A percentile compares a stretch with the other conserved stretches of the same genome.
Evolutionary conservation across 2,888 invertebrate species (phyloP).

Genomic region (Thecophora atra): DNA sequence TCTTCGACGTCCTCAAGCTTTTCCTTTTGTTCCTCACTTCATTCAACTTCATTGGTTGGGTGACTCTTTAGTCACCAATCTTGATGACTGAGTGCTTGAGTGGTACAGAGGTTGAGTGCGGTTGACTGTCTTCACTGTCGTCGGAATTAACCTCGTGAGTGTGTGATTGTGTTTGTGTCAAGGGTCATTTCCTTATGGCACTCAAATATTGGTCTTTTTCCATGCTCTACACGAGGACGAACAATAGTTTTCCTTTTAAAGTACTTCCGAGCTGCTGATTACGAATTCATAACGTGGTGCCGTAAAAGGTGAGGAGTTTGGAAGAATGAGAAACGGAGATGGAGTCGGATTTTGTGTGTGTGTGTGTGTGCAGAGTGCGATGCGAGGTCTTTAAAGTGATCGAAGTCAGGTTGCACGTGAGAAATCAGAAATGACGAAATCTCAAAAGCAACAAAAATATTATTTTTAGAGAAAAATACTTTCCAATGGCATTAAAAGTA

Average conservation of each 20-base stretch:
- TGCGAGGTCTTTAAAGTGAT: too few relatives aligned
- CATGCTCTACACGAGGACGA: neutral
- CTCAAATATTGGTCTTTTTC: conserved; percentile 23
- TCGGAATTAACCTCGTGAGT: neutral
- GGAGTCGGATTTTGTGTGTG: too few relatives aligned
- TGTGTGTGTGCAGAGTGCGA: too few relatives aligned
- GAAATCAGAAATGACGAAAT: too few relatives aligned
- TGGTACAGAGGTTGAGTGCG: conserved; percentile 1
- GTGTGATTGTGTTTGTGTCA: conserved; percentile 15
- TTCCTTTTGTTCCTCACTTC: conserved; percentile 24
- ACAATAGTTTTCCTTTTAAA: conserved; percentile 11
- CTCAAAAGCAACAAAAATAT: too few relatives aligned
- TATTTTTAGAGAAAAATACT: too few relatives aligned
- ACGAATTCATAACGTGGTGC: conserved; percentile 30
- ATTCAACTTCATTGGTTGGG: conserved; percentile 35
- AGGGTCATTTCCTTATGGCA: conserved; percentile 29
- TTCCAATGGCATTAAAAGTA: too few relatives aligned
- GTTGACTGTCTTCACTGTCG: neutral
- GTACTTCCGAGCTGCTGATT: conserved; percentile 11
- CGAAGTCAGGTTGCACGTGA: too few relatives aligned
- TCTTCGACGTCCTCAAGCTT: conserved; percentile 4
- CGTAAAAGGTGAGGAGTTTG: neutral
- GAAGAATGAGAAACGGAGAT: neutral
- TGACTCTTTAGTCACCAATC: conserved; percentile 31
- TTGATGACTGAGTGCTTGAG: conserved; percentile 24